Evolutionary conservation across 2,113 vertebrate genomes (phyloP).

Genomic region (Parus major): DNA sequence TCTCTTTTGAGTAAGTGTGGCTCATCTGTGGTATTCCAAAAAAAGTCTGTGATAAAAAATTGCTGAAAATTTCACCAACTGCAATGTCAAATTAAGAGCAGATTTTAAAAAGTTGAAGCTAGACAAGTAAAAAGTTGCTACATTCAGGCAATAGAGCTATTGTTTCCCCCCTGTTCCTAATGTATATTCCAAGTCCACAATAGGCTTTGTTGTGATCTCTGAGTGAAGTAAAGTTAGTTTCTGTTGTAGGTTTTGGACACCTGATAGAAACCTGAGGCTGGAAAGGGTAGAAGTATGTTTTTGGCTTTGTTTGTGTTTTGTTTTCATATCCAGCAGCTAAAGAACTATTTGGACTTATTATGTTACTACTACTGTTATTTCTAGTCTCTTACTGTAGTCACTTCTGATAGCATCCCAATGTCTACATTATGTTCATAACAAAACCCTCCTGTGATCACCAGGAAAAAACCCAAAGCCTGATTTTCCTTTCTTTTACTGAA

Average conservation of each 20-base stretch:
- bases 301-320: neutral
- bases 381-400: neutral
- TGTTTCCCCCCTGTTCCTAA: neutral
- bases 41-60: neutral
- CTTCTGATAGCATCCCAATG: neutral
- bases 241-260: neutral
- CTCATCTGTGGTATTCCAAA: neutral
- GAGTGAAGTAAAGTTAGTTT: neutral
- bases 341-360: neutral
- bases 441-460: neutral
- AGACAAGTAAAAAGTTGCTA: neutral
- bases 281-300: neutral
- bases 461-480: neutral
- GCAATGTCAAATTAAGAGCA: neutral
- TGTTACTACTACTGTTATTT: neutral
- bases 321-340: neutral
- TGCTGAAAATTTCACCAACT: neutral
- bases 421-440: neutral
- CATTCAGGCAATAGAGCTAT: neutral
- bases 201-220: neutral
- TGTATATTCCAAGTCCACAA: neutral
- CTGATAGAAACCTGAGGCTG: neutral
- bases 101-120: neutral
- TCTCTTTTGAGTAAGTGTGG: neutral
- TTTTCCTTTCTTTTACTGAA: neutral